Evolutionary conservation across 1,140 invertebrate species (phyloP).

Genomic region (Steinernema feltiae): DNA sequence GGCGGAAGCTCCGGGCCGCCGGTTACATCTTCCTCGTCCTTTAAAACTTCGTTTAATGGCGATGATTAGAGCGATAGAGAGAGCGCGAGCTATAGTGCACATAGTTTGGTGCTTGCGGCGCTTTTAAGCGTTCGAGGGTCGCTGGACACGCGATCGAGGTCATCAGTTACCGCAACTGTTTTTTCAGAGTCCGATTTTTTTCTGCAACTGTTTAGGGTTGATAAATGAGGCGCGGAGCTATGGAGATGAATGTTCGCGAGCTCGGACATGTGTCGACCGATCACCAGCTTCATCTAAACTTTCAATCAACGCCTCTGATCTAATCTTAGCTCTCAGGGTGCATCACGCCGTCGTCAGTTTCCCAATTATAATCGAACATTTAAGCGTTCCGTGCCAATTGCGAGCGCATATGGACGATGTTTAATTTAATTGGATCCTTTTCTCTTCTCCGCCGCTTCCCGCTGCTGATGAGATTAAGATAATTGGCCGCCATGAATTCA

Average conservation of each 20-base stretch:
- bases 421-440: not conserved
- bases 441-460: not conserved
- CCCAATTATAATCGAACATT: not conserved
- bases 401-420: not conserved
- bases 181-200: not conserved
- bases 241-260: not conserved
- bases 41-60: too few species aligned
- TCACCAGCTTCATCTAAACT: not conserved
- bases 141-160: too few species aligned
- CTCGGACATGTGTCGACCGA: constrained; percentile 2
- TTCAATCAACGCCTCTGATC: not conserved
- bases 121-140: too few species aligned
- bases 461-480: not conserved
- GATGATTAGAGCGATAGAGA: too few species aligned
- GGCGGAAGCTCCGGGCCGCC: too few species aligned
- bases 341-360: too few species aligned
- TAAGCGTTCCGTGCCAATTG: not conserved
- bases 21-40: too few species aligned
- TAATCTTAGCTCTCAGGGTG: not conserved
- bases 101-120: too few species aligned
- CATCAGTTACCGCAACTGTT: not conserved
- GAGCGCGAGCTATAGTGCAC: too few species aligned
- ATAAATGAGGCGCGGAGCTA: not conserved
- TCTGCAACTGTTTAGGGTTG: not conserved
- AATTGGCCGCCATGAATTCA: not conserved